Base-by-base conservation (phyloP, 92 coral and sea anemone genomes). In the Paramuricea clavata region DNA sequence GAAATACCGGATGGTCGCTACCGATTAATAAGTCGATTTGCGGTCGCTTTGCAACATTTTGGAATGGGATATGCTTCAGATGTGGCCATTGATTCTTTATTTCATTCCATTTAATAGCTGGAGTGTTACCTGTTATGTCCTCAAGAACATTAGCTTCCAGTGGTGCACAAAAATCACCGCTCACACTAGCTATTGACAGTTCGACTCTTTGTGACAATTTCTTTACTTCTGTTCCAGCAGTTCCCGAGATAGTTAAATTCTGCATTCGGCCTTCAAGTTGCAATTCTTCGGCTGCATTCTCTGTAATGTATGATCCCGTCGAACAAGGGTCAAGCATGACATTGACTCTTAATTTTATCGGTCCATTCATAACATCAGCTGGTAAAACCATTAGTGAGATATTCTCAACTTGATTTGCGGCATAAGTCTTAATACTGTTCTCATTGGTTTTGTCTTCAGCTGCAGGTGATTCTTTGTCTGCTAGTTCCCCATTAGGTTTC, bases 1-100 rank as follows among this genome's bases (percentile, higher is more conserved):
- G 91, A 74, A 91, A 91, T 39, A 87, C 82, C 6, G 91, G 91
- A 49, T 91, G 94, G 64, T 87, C 94, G 47, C 93, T 87, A 41
- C 89, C 94, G 43, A 91, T 85, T 73, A 88, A 69, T 33, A 85
- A 83, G 47, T 85, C 92, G 30, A 80, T 91, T 61, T 67, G 89
- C 30, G 30, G 76, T 34, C 93, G 79, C 19, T 74, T 67, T 28
- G 91, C 39, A 21, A 86, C 77, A 6, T 47, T 87, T 47, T 83
- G 86, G 56, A 87, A 87, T 32, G 89, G 89, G 10, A 87, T 64
- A 52, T 76, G 41, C 27, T 22, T 42, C 8, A 88, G 85, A 85
- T 91, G 94, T n/a, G 92, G 86, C 92, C 94, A 91, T 42, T 81
- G 74, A 13, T 74, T 60, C 67, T 79, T 88, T 60, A 79, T 76